Evolutionary conservation across 2,888 invertebrate species (phyloP), one percentile per base, ranked within the genome.

Genomic region (Erebia epiphron): DNA sequence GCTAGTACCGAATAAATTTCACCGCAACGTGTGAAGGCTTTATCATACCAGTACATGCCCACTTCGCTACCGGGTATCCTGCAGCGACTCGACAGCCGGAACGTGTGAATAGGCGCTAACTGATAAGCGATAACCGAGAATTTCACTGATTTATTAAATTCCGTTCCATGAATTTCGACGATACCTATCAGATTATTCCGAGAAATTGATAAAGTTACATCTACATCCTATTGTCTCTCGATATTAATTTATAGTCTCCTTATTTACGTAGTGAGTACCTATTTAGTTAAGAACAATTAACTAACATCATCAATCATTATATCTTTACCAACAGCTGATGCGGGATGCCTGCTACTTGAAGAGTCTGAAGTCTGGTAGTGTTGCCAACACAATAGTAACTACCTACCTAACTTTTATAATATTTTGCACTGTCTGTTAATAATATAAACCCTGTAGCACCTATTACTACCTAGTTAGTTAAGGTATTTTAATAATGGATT

Each of bases 141-240:
- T 21, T 21, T 56, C 21, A 56, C 56, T 56, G 56, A 56, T 56
- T 56, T 56, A 56, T 56, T 56, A 1, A 56, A 52, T 16, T 16
- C 52, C 56, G 18, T 56, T 56, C 56, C 11, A 54, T 18, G 54
- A 54, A 54, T 18, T 18, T 54, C 1, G 5, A 13, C 56, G 56
- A 56, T 56, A n/a, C n/a, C n/a, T n/a, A 21, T 56, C 5, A 3
- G 21, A 56, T 56, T 3, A 9, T 56, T 56, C 56, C 10, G 21
- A 21, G 21, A 56, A 56, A 56, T 18, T 56, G 56, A 56, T 56
- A 56, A 56, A 16, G 16, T 4, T 11, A 21, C 56, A 21, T 18
- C 9, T 21, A 18, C 54, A 54, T 54, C 56, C 56, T n/a, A 9
- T 10, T 21, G 21, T 16, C 56, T 13, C 18, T 16, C 18, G 1